Evolutionary conservation across 2,113 vertebrate species (phyloP), one percentile per base, ranked within the genome.

Genomic region (Oceanites oceanicus): DNA sequence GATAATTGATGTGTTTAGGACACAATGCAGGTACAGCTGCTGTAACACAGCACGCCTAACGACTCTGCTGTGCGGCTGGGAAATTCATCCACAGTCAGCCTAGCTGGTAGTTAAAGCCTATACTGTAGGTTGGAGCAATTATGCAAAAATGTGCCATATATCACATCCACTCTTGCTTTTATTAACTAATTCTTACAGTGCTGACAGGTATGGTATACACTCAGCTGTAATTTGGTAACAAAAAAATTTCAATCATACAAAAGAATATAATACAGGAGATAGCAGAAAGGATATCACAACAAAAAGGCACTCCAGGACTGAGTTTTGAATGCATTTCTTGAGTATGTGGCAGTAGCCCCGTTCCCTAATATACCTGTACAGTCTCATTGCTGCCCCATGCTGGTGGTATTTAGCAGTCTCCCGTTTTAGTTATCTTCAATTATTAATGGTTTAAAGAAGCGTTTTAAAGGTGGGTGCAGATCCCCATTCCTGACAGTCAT

Each of bases 291-390:
- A 2, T 38, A 3, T 7, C 63, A 30, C 4, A 50, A 17, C 25
- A 78, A 88, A 67, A 85, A 72, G 15, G 14, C 4, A 6, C 38
- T 53, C 23, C 52, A 11, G 73, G 12, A 13, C 7, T 74, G 65
- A 81, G 2, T 52, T 93, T 79, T 90, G 8, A 59, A 15, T 23
- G 6, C 13, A 23, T 79, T 94, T 85, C 21, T 75, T 91, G 32
- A 44, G 7, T 10, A 29, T 3, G 21, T 26, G 36, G 13, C 32
- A 34, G 42, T 11, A 71, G 12, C 49, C 18, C 12, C 3, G 0
- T 14, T 38, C 14, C 4, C 32, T 65, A 23, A 27, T 5, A 38
- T 3, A 47, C 12, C 8, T 0, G 0, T 7, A 34, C 15, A 27
- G 14, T 6, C 59, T 56, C 27, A 6, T 42, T 76, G 53, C 56